Evolutionary conservation across 2,113 vertebrate species (phyloP), one percentile per base, ranked within the genome.

Genomic region (Choloepus hoffmanni): DNA sequence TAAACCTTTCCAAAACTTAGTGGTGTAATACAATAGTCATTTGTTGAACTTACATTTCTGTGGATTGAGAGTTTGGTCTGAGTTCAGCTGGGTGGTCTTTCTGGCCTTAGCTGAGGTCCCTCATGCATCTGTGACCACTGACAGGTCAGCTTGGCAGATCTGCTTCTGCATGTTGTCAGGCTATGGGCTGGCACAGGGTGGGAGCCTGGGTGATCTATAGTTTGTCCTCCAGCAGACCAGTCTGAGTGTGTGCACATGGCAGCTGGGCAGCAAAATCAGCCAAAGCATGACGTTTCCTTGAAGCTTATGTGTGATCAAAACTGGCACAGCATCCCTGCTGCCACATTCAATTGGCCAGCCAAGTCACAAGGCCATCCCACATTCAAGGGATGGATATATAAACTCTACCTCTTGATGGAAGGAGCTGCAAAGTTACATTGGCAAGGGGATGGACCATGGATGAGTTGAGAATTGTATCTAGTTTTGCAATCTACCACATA

Each of bases 21-120:
- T 14, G 13, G n/a, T 36, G 40, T 90, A 48, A 85, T 85, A 90
- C 28, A 86, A 53, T 3, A 78, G 5, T 63, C 15, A 24, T 74
- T 70, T 63, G 9, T 79, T 96, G 79, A 63, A 45, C 19, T 95
- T 60, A 65, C 58, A 50, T 28, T 60, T 95, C 89, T 94, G 2
- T 74, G 68, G 55, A 40, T 45, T 88, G 58, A 50, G 40, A 78
- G 16, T 78, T 36, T 73, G 48, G 53, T 30, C 24, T 86, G 1
- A 30, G 19, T 65, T 81, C 67, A 74, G 14, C 30, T 63, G 26
- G 30, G 45, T 62, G 23, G 14, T n/a, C 78, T 85, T 77, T 90
- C 16, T 77, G 28, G 67, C 82, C 89, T 87, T 65, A 14, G 2
- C 30, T 79, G 23, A 45, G 18, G 19, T 82, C 9, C 23, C 16